phyloP scores from a whole-genome alignment of 1,140 invertebrate species.

The Aphelinus atriplicis region DNA sequence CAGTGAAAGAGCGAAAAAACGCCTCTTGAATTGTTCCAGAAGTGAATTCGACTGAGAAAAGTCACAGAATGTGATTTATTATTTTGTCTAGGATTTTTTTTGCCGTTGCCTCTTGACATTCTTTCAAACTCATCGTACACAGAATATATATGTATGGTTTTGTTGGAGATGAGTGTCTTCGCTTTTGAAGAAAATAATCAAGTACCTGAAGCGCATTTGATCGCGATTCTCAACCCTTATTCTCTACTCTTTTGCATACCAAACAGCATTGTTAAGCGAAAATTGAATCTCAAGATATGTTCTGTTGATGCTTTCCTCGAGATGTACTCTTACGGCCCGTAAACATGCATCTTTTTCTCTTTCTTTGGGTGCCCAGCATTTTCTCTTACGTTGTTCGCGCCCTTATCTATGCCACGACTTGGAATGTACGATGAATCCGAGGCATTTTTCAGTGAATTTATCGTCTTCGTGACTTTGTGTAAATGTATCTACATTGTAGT shows the following conservation, averaged over 20 bases:
- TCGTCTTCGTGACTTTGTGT: conserved; percentile 33
- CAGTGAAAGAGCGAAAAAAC: too few relatives aligned
- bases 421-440: conserved; percentile 45
- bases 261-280: conserved; percentile 23
- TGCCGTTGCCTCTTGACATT: too few relatives aligned
- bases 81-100: too few relatives aligned
- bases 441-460: conserved; percentile 48
- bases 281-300: conserved; percentile 20
- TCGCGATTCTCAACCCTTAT: too few relatives aligned
- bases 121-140: too few relatives aligned
- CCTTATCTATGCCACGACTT: conserved; percentile 46
- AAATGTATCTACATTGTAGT: not conserved
- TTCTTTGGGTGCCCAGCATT: not conserved
- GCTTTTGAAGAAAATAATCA: not conserved
- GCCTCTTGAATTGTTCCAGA: too few relatives aligned
- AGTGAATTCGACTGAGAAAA: too few relatives aligned
- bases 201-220: not conserved
- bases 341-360: not conserved
- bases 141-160: too few relatives aligned
- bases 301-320: not conserved
- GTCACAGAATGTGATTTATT: too few relatives aligned
- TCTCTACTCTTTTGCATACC: too few relatives aligned
- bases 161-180: not conserved
- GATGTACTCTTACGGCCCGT: not conserved
- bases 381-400: conserved; percentile 48